Evolutionary conservation across 2,888 invertebrate genomes (phyloP).

Genomic region (Mechanitis mazaeus): DNA sequence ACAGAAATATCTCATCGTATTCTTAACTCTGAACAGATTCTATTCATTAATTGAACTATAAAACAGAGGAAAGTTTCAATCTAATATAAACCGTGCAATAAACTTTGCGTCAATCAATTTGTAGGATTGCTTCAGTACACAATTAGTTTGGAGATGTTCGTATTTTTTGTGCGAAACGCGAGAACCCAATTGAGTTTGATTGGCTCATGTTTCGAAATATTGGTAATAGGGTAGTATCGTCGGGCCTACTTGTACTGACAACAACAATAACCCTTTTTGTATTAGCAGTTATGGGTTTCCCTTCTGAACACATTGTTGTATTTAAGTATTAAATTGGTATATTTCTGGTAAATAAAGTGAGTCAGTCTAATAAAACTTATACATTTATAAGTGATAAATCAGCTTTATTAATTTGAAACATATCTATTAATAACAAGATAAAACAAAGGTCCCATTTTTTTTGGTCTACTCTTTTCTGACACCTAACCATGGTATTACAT

Average conservation of each 20-base stretch:
- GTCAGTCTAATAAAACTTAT: too few species aligned
- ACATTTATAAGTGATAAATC: too few species aligned
- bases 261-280: conserved; percentile 19
- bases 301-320: conserved; percentile 11
- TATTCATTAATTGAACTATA: neutral
- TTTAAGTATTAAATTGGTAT: neutral
- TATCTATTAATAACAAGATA: too few species aligned
- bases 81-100: conserved; percentile 14
- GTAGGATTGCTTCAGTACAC: conserved; percentile 22
- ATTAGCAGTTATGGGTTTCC: conserved; percentile 8
- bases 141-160: conserved; percentile 25
- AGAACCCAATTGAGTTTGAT: conserved; percentile 28
- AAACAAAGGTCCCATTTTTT: too few species aligned
- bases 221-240: conserved; percentile 22
- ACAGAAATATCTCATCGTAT: too few species aligned
- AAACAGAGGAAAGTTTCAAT: conserved; percentile 6
- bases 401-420: too few species aligned
- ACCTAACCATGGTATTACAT: too few species aligned
- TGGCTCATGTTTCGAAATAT: conserved; percentile 26
- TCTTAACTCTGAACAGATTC: neutral
- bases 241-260: conserved; percentile 21
- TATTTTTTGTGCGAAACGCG: conserved; percentile 21
- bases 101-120: conserved; percentile 23
- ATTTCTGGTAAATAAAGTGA: too few species aligned
- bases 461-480: too few species aligned